Conservation (phyloP, 2,888 invertebrate genomes). For the Drosophila kuntzei region DNA sequence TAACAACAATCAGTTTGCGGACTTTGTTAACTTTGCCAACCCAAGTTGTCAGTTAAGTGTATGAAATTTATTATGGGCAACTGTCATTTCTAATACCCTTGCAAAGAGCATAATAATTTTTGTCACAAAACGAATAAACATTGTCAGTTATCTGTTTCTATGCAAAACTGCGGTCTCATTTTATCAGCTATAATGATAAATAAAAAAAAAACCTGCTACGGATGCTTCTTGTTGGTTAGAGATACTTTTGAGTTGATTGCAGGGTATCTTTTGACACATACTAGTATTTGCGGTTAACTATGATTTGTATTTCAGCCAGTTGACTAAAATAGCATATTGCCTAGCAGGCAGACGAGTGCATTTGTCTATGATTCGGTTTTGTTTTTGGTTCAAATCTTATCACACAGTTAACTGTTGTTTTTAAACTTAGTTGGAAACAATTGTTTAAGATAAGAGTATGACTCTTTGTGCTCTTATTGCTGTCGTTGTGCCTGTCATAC, state of each 20-base stretch:
- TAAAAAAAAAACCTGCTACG: constrained; percentile 7
- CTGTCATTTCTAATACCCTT: constrained; percentile 5
- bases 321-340: constrained; percentile 43
- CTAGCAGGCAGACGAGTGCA: constrained; percentile 57
- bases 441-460: constrained; percentile 63
- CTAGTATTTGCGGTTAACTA: constrained; percentile 1
- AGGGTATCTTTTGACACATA: constrained; percentile 12
- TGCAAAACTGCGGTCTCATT: constrained; percentile 12
- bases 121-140: constrained; percentile 1
- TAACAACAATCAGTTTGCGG: neutral
- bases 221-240: neutral
- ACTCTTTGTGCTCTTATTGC: constrained; percentile 43
- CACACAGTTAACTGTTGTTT: constrained; percentile 73
- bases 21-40: neutral
- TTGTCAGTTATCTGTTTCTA: constrained; percentile 8
- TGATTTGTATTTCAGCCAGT: constrained; percentile 17
- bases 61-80: neutral
- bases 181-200: constrained; percentile 11
- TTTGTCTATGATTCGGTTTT: constrained; percentile 43
- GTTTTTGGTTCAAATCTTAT: constrained; percentile 63
- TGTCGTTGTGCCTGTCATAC: constrained; percentile 32
- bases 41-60: constrained; percentile 1
- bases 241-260: neutral
- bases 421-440: constrained; percentile 66
- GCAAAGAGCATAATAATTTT: constrained; percentile 4